These are phyloP conservation scores for Rattus norvegicus DNA, from an alignment of 2,113 vertebrate species.

Conservation along the genomic window GRCr8 NC_086020.1:24238501-24239000, in stretches of 20 bases:
- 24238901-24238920: neutral
- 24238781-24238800: neutral
- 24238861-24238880: neutral
- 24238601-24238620: neutral
- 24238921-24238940: neutral
- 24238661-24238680: neutral
- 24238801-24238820: neutral
- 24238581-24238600: neutral
- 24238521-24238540: neutral
- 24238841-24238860: neutral
- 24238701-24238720: neutral
- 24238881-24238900: neutral
- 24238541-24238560: constrained; percentile 14
- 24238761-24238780: neutral
- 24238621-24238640: neutral
- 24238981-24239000: neutral
- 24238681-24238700: neutral
- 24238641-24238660: neutral
- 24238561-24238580: neutral
- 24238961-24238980: neutral
- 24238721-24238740: neutral
- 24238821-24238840: neutral
- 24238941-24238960: constrained; percentile 13
- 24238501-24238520: constrained; percentile 36
- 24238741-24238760: neutral